Evolutionary conservation across 2,113 vertebrate species (phyloP), one percentile per base, ranked within the genome.

Genomic region (Meriones unguiculatus): DNA sequence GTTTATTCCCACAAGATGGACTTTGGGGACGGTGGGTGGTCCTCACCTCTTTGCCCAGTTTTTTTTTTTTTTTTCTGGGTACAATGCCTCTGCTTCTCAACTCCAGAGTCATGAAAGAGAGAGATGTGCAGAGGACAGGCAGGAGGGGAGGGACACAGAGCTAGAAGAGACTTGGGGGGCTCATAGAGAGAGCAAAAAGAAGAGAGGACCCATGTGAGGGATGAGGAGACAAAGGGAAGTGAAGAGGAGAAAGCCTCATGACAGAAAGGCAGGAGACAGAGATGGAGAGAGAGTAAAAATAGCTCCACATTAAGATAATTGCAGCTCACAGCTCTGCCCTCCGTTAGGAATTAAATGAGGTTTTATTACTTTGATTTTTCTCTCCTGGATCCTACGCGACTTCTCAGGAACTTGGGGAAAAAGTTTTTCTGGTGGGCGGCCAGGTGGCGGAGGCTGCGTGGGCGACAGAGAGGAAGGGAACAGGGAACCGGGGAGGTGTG

Each of bases 341-440:
- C 97, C 95, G n/a, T 86, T 94, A 97, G 97, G 98, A 98, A 98
- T 98, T 98, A 98, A 98, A 98, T 97, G 97, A 98, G 97, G 97
- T 98, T 98, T 98, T 98, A 98, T 98, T 98, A 98, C 98, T 98
- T 98, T 97, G 97, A 97, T 97, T 97, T 98, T 97, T 97, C 97
- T 98, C 95, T 98, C 96, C 93, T 96, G 86, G 97, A 98, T 98
- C 97, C 98, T 98, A 97, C 97, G 96, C 97, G 70, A 97, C 97
- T 98, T 98, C 96, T 96, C 87, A 46, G 95, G 98, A 98, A 98
- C 96, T 98, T 98, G 91, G 84, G 96, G 94, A 97, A 98, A 46
- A 98, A 97, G 96, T 98, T 98, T 97, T 97, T 94, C 95, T 41
- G 80, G 97, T 98, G 98, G 98, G 98, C 10, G 98, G 97, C 93